Evolutionary conservation across 2,113 vertebrate species (phyloP).

Genomic region (Leucosticte australis): DNA sequence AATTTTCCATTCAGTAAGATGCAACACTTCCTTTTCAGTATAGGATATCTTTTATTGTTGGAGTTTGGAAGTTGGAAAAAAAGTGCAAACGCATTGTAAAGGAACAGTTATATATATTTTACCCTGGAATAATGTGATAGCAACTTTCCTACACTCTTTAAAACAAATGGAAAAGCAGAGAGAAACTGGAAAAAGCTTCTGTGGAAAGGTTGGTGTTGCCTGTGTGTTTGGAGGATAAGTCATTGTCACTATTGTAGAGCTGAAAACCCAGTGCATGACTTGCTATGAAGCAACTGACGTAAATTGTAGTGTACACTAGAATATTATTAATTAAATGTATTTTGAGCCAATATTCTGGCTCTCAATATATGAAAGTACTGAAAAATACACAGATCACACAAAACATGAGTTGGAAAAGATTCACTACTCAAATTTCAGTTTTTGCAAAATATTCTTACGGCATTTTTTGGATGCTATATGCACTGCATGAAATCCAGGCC

Average conservation of each 20-base stretch:
- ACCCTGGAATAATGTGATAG: neutral
- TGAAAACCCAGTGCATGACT: neutral
- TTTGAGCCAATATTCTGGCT: neutral
- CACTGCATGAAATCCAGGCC: neutral
- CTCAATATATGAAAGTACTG: neutral
- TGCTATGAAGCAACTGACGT: neutral
- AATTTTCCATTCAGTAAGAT: neutral
- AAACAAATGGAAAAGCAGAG: conserved; percentile 37
- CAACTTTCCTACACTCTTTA: conserved; percentile 10
- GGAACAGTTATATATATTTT: conserved; percentile 15
- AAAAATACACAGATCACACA: neutral
- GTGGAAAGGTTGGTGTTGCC: neutral
- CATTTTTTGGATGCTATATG: neutral
- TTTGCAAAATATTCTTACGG: neutral
- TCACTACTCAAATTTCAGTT: neutral
- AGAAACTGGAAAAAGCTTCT: neutral
- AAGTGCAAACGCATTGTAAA: neutral
- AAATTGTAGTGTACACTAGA: neutral
- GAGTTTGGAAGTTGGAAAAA: neutral
- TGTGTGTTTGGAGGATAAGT: neutral
- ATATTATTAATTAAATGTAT: neutral
- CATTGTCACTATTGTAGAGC: neutral
- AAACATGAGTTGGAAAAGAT: neutral
- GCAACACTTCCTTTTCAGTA: neutral
- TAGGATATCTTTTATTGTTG: neutral